Percentiles rank a stretch among this genome's conserved stretches.
Conservation (phyloP, 2,888 invertebrate species). For the Catonia carolina region DNA sequence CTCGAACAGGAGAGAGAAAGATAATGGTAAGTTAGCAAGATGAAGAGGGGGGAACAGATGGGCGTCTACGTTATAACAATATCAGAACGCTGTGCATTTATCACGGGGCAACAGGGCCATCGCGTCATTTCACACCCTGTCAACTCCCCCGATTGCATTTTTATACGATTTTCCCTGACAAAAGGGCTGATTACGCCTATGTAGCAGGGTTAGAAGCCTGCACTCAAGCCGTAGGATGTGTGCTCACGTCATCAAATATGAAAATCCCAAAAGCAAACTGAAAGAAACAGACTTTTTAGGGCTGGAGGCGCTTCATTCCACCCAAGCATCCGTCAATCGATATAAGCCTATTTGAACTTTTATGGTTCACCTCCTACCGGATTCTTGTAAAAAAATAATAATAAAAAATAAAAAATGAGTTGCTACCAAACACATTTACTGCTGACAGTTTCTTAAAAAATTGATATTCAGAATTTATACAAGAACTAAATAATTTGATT, state of each 20-base stretch:
- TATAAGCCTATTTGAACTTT: no score
- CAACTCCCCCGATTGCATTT: slow-evolving; percentile 28
- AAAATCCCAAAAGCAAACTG: slow-evolving; percentile 11
- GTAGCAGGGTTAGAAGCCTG: not conserved
- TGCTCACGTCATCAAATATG: slow-evolving; percentile 12
- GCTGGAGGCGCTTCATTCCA: no score
- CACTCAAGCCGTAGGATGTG: no score
- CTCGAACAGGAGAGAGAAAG: not conserved
- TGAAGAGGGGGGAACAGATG: slow-evolving; percentile 6
- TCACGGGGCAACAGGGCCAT: slow-evolving; percentile 19
- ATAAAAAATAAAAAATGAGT: no score
- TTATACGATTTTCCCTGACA: slow-evolving; percentile 26
- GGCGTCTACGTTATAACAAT: slow-evolving; percentile 8
- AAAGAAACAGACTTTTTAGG: slow-evolving; percentile 4
- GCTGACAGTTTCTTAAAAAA: no score
- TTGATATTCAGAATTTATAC: no score
- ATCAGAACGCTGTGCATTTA: slow-evolving; percentile 19
- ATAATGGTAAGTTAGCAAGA: not conserved
- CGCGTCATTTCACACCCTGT: slow-evolving; percentile 27
- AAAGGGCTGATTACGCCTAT: slow-evolving; percentile 24
- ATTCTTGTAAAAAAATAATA: no score
- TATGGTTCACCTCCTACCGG: no score
- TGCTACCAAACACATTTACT: no score
- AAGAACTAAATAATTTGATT: no score
- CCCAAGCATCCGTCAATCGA: no score